Evolutionary conservation across 1,140 invertebrate genomes (phyloP).

Genomic region (Drosophila triauraria): DNA sequence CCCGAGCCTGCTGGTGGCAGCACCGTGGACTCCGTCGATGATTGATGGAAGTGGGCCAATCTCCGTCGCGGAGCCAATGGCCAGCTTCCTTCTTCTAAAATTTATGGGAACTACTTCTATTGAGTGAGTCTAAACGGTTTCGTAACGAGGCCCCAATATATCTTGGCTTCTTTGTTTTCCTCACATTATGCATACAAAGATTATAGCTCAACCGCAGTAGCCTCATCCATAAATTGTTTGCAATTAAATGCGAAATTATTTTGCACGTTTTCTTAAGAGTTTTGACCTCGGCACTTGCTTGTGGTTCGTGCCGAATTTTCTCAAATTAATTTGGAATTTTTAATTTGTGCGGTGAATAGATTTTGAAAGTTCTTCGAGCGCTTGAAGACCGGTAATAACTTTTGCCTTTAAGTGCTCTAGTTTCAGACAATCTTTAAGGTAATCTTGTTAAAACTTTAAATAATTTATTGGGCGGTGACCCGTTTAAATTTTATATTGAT

Average conservation of each 20-base stretch:
- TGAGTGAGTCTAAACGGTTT: slow-evolving; percentile 10
- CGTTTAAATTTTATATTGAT: slow-evolving; percentile 3
- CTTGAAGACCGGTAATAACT: slow-evolving; percentile 8
- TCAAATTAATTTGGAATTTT: slow-evolving; percentile 10
- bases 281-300: slow-evolving; percentile 30
- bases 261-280: slow-evolving; percentile 37
- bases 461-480: neutral
- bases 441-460: neutral
- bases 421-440: neutral
- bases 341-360: slow-evolving; percentile 8
- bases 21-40: slow-evolving; percentile 23
- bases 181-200: slow-evolving; percentile 17
- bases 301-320: slow-evolving; percentile 34
- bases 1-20: neutral
- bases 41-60: slow-evolving; percentile 42
- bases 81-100: slow-evolving; percentile 24
- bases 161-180: slow-evolving; percentile 12
- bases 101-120: neutral
- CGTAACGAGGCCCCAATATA: slow-evolving; percentile 3
- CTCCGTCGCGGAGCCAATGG: neutral
- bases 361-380: slow-evolving; percentile 12
- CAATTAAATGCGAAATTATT: slow-evolving; percentile 52
- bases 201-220: slow-evolving; percentile 23
- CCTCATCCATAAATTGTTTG: slow-evolving; percentile 35
- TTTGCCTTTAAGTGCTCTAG: slow-evolving; percentile 3